A percentile compares a stretch with the other conserved stretches of the same genome.
These are phyloP conservation scores for Syngnathoides biaculeatus DNA, from an alignment of 2,113 vertebrate genomes.

Conservation along the genomic window DNA sequence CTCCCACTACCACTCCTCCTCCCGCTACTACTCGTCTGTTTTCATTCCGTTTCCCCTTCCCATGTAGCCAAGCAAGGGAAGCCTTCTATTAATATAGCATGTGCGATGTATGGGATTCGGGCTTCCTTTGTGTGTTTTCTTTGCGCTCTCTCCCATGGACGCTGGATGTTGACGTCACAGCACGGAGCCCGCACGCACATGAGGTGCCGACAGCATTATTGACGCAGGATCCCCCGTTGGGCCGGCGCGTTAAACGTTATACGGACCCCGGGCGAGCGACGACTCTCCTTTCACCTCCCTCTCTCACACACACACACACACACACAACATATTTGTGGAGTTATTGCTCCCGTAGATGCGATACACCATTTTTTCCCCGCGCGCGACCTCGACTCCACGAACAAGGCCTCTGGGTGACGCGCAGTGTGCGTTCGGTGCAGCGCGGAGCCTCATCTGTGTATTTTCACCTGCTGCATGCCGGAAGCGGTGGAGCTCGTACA, in stretches of 20 bases:
- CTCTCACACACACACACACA: too few relatives aligned
- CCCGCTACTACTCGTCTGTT: background rate
- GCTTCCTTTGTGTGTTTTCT: constrained; percentile 50
- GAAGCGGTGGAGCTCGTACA: constrained; percentile 51
- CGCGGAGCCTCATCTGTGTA: constrained; percentile 1
- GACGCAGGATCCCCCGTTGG: constrained; percentile 38
- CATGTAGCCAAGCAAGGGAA: background rate
- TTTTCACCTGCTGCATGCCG: constrained; percentile 10
- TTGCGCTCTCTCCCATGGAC: constrained; percentile 65
- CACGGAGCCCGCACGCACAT: constrained; percentile 11
- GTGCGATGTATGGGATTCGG: constrained; percentile 1
- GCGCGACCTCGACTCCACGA: constrained; percentile 59
- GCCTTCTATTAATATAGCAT: background rate
- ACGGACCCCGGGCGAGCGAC: constrained; percentile 23
- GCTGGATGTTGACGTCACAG: constrained; percentile 41
- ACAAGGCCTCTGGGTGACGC: constrained; percentile 55
- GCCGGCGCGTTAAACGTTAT: constrained; percentile 45
- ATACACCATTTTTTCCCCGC: constrained; percentile 47
- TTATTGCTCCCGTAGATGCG: constrained; percentile 53
- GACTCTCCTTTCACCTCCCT: constrained; percentile 44
- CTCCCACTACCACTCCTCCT: too few relatives aligned
- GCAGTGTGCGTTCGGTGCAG: constrained; percentile 25
- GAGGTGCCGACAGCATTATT: constrained; percentile 61
- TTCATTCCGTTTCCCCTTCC: background rate
- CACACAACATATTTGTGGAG: constrained; percentile 59